Percentiles rank a stretch among this genome's conserved stretches.
Conservation (phyloP, 2,113 vertebrate species). For the Dromiciops gliroides region DNA sequence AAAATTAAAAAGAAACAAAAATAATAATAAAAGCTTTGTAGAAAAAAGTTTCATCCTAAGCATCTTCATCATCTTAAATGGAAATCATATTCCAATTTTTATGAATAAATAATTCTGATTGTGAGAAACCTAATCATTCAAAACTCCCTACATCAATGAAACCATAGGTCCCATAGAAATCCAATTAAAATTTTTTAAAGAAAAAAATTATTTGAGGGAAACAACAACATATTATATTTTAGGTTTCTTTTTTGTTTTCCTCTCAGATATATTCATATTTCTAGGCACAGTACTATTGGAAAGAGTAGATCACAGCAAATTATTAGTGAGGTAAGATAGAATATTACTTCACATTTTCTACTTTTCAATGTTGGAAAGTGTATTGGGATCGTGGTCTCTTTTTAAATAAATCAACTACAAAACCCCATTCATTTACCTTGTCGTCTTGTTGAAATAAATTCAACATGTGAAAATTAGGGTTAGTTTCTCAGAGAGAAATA, state of each 20-base stretch:
- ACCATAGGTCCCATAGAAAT: neutral
- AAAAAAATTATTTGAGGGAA: neutral
- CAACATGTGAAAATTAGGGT: neutral
- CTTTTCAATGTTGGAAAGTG: neutral
- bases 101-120: neutral
- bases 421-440: neutral
- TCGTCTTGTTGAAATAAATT: neutral
- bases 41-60: neutral
- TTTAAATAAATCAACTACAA: neutral
- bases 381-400: neutral
- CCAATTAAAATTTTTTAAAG: too few species aligned
- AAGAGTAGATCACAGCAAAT: neutral
- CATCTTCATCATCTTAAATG: neutral
- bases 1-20: neutral
- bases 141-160: neutral
- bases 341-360: neutral
- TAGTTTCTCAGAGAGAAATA: neutral
- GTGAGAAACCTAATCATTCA: too few species aligned
- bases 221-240: neutral
- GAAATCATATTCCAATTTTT: neutral
- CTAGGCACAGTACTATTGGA: neutral
- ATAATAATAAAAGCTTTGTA: neutral
- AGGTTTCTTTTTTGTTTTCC: neutral
- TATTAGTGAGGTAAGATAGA: neutral
- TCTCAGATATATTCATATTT: neutral